These are phyloP conservation scores for Rostratula benghalensis DNA, from an alignment of 2,113 vertebrate species.

Conservation along the genomic window DNA sequence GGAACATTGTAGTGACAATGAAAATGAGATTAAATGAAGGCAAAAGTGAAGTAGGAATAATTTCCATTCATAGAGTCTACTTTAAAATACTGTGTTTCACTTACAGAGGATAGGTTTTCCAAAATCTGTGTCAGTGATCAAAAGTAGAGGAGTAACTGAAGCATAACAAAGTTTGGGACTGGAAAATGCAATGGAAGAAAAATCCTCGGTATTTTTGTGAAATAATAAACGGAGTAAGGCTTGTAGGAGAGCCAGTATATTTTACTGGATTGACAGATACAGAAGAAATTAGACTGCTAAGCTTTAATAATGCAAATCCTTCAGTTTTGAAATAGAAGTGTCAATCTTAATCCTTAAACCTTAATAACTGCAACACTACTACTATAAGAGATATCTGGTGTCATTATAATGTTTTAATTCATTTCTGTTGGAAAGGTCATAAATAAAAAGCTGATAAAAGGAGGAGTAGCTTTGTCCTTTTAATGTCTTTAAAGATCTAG, in stretches of 20 bases:
- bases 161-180: neutral
- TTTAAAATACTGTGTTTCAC: neutral
- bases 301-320: constrained; percentile 31
- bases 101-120: neutral
- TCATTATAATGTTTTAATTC: neutral
- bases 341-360: neutral
- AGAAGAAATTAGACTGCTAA: neutral
- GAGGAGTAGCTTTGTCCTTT: neutral
- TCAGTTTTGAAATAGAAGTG: constrained; percentile 10
- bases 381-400: neutral
- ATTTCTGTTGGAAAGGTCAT: neutral
- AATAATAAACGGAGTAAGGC: neutral
- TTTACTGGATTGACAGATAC: neutral
- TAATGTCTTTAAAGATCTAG: neutral
- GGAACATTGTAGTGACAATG: neutral
- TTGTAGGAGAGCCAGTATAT: neutral
- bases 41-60: neutral
- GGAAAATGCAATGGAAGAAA: neutral
- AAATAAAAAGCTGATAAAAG: constrained; percentile 11
- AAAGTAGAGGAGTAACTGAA: neutral
- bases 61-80: neutral
- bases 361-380: neutral
- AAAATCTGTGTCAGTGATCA: neutral
- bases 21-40: neutral
- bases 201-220: neutral